Percentiles rank a stretch among this genome's conserved stretches.
Conservation (phyloP, 2,888 invertebrate genomes). For the Protodeltote pygarga region DNA sequence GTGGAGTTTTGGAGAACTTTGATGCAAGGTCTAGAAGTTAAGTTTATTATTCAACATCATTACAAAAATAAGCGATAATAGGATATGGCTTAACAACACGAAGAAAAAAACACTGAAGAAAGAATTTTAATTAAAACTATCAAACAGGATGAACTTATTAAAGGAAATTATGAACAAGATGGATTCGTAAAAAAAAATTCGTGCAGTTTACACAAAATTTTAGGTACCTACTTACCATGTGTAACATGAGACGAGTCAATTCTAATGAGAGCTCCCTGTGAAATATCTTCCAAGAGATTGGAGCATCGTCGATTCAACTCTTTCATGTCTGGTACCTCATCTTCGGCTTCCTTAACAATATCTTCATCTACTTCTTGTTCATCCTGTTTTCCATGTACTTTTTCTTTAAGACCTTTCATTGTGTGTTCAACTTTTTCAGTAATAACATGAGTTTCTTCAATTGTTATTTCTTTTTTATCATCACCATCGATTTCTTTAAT, state of each 20-base stretch:
- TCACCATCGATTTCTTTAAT: constrained; percentile 39
- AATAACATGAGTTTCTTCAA: constrained; percentile 29
- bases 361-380: constrained; percentile 28
- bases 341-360: constrained; percentile 52
- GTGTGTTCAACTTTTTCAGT: constrained; percentile 13
- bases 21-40: constrained; percentile 87
- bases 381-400: constrained; percentile 2
- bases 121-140: too few relatives aligned
- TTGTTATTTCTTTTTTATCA: constrained; percentile 46
- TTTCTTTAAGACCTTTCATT: constrained; percentile 3
- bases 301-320: constrained; percentile 84
- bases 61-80: too few relatives aligned
- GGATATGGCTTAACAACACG: too few relatives aligned
- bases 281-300: constrained; percentile 83
- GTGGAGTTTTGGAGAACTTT: constrained; percentile 90
- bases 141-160: too few relatives aligned
- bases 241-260: constrained; percentile 83
- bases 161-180: too few relatives aligned
- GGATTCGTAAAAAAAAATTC: too few relatives aligned
- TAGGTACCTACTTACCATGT: constrained; percentile 66
- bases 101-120: too few relatives aligned
- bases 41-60: not conserved
- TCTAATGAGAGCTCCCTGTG: constrained; percentile 81
- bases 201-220: not conserved
- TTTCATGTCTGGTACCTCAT: constrained; percentile 77